phyloP scores from a whole-genome alignment of 2,113 vertebrate species.

The Ictidomys tridecemlineatus region DNA sequence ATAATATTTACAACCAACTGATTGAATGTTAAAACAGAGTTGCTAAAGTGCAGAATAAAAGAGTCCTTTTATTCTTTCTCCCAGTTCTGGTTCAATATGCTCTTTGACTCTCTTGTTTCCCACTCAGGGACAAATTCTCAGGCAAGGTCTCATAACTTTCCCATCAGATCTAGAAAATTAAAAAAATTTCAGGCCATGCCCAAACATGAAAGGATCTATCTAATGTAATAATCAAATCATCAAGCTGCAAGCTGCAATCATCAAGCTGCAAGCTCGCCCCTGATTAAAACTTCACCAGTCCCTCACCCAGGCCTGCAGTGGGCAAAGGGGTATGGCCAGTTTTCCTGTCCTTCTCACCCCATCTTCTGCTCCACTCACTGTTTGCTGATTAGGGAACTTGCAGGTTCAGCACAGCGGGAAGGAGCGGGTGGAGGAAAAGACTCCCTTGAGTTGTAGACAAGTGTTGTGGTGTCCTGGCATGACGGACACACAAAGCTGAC shows the following conservation, averaged over 20 bases:
- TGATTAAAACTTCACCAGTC: not conserved
- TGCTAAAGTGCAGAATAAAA: not conserved
- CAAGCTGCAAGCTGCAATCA: not conserved
- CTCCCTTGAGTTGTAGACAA: not conserved
- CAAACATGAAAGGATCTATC: not conserved
- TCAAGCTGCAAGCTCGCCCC: not conserved
- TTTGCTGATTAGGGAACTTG: not conserved
- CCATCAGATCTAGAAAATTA: not conserved
- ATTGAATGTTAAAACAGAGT: not conserved
- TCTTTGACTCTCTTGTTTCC: not conserved
- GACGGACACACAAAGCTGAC: not conserved
- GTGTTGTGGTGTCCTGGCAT: not conserved
- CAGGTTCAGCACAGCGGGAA: not conserved
- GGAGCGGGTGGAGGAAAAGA: not conserved
- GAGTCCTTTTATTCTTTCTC: not conserved
- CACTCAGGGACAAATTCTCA: not conserved
- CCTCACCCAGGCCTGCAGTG: not conserved
- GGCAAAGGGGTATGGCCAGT: not conserved
- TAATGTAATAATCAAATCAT: not conserved
- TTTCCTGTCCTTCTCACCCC: not conserved
- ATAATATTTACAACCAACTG: not conserved
- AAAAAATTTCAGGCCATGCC: not conserved
- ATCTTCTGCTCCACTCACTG: not conserved
- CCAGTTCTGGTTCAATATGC: not conserved
- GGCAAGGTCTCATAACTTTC: not conserved